These are phyloP conservation scores for Scaptomyza hsui DNA, from an alignment of 1,140 invertebrate genomes.

Conservation along the genomic window DNA sequence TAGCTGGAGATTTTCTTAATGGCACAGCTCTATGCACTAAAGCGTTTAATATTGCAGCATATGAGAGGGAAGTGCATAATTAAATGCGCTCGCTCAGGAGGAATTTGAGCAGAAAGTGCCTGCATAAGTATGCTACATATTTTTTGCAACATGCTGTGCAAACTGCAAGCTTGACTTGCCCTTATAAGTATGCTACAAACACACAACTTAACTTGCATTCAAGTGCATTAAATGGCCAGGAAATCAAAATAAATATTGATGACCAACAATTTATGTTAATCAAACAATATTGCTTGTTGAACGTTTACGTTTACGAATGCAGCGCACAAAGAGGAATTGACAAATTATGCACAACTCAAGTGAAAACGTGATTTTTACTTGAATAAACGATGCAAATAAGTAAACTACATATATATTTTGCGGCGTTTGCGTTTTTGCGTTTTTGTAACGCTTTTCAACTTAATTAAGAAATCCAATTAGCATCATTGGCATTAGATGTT, in stretches of 20 bases:
- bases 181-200: constrained; percentile 1
- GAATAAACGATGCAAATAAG: not conserved
- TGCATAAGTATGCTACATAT: too few relatives aligned
- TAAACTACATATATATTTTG: not conserved
- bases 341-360: not conserved
- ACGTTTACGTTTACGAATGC: too few relatives aligned
- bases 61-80: too few relatives aligned
- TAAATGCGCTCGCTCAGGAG: too few relatives aligned
- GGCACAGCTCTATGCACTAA: not conserved
- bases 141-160: too few relatives aligned
- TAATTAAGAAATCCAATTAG: constrained; percentile 82
- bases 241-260: too few relatives aligned
- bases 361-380: too few relatives aligned
- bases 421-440: constrained; percentile 8
- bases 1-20: not conserved
- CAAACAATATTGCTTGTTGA: too few relatives aligned
- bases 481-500: constrained; percentile 77
- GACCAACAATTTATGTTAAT: not conserved
- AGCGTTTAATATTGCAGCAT: too few relatives aligned
- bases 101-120: too few relatives aligned
- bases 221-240: too few relatives aligned
- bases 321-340: not conserved
- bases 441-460: constrained; percentile 58
- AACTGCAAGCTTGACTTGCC: not conserved
- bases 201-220: too few relatives aligned